phyloP scores from a whole-genome alignment of 1,140 invertebrate species.

The Brachionus plicatilis region DNA sequence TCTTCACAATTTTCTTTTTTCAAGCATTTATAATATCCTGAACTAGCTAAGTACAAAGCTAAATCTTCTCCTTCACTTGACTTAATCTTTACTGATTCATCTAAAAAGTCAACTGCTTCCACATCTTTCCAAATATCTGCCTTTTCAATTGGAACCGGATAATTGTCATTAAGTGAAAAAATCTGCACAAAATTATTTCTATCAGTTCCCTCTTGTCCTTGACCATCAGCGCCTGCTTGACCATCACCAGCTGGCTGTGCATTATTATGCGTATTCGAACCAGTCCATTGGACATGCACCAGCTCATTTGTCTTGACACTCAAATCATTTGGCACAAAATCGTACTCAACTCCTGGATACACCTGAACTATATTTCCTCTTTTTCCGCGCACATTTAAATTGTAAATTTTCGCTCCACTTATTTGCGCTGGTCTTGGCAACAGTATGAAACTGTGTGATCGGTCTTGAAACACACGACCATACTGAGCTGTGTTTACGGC shows the following conservation, averaged over 20 bases:
- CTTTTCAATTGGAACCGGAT: slow-evolving; percentile 50
- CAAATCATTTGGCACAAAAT: slow-evolving; percentile 49
- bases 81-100: slow-evolving; percentile 46
- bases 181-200: slow-evolving; percentile 53
- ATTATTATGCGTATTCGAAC: slow-evolving; percentile 55
- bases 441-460: slow-evolving; percentile 49
- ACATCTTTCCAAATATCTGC: slow-evolving; percentile 49
- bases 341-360: slow-evolving; percentile 52
- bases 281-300: slow-evolving; percentile 54
- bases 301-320: slow-evolving; percentile 46
- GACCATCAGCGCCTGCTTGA: slow-evolving; percentile 48
- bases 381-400: slow-evolving; percentile 40
- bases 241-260: slow-evolving; percentile 52
- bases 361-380: slow-evolving; percentile 42
- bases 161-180: slow-evolving; percentile 48
- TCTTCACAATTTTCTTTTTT: not conserved
- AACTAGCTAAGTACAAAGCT: slow-evolving; percentile 50
- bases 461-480: slow-evolving; percentile 53
- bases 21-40: slow-evolving; percentile 52
- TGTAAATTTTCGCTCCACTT: slow-evolving; percentile 44
- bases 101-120: slow-evolving; percentile 42
- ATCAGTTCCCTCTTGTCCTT: slow-evolving; percentile 51
- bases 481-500: slow-evolving; percentile 54
- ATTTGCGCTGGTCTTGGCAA: slow-evolving; percentile 49
- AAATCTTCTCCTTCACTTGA: slow-evolving; percentile 46